Conservation (phyloP, 1,140 invertebrate genomes). For the Diabrotica undecimpunctata region DNA sequence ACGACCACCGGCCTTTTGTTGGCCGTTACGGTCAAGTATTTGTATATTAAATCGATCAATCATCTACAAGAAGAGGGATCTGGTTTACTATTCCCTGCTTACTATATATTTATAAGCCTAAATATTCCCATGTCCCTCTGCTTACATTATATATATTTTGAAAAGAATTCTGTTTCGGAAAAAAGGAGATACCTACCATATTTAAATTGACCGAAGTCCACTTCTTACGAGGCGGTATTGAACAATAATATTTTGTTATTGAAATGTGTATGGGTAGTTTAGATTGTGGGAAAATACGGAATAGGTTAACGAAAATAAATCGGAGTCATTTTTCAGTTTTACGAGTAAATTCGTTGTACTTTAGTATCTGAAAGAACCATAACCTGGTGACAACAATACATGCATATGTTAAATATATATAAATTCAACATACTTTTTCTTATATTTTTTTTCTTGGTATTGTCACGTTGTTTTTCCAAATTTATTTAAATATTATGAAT, state of each 20-base stretch:
- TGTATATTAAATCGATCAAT: slow-evolving; percentile 51
- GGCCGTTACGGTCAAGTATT: slow-evolving; percentile 48
- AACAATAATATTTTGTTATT: background rate
- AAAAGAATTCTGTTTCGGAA: slow-evolving; percentile 25
- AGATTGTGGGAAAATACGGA: background rate
- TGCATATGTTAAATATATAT: no score
- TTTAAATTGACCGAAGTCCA: slow-evolving; percentile 13
- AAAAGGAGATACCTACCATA: slow-evolving; percentile 23
- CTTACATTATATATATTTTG: slow-evolving; percentile 23
- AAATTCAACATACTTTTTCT: no score
- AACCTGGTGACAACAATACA: no score
- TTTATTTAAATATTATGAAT: no score
- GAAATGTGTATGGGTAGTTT: background rate
- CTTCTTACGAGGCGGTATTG: background rate
- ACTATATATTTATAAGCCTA: slow-evolving; percentile 42
- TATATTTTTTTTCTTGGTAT: no score
- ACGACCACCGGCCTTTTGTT: slow-evolving; percentile 44
- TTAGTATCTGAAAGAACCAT: no score
- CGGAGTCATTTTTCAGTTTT: no score
- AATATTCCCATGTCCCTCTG: slow-evolving; percentile 37
- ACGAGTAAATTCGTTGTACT: no score
- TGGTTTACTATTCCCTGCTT: slow-evolving; percentile 34
- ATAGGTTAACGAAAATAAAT: no score
- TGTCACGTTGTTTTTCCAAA: no score
- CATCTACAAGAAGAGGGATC: slow-evolving; percentile 45